Percentiles rank a stretch among this genome's conserved stretches.
Conservation (phyloP, 2,797 vertebrate genomes). For the Enteromius argenteus region DNA sequence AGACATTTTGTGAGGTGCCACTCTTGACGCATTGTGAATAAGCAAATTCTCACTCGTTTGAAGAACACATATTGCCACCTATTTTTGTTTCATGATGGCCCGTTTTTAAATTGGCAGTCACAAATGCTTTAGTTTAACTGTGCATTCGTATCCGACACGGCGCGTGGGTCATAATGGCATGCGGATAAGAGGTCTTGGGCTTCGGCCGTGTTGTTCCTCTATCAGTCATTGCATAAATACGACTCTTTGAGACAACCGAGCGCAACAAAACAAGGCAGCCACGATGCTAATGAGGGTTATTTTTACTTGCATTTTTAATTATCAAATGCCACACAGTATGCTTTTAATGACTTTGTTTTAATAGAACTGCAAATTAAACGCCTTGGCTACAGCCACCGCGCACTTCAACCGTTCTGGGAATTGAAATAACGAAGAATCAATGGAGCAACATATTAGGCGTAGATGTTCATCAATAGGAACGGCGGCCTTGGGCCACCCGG, state of each 20-base stretch:
- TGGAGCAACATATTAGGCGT: slow-evolving; percentile 80
- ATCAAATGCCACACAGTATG: slow-evolving; percentile 72
- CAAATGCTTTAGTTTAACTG: not conserved
- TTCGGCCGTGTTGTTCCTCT: slow-evolving; percentile 48
- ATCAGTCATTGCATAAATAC: slow-evolving; percentile 56
- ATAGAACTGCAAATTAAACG: slow-evolving; percentile 77
- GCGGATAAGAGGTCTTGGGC: slow-evolving; percentile 56
- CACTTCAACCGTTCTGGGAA: slow-evolving; percentile 69
- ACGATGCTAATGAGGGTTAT: slow-evolving; percentile 74
- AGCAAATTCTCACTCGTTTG: not conserved
- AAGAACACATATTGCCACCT: slow-evolving; percentile 24
- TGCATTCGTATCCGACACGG: not conserved
- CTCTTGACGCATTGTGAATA: not conserved
- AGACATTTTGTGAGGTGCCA: not conserved
- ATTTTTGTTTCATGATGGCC: not conserved
- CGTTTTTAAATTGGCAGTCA: not conserved
- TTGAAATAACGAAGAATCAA: slow-evolving; percentile 80
- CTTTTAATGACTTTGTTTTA: slow-evolving; percentile 79
- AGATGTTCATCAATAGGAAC: slow-evolving; percentile 73
- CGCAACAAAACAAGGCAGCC: slow-evolving; percentile 67
- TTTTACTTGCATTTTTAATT: slow-evolving; percentile 75
- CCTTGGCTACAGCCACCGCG: slow-evolving; percentile 63
- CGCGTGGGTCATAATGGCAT: not conserved
- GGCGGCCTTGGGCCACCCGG: not conserved
- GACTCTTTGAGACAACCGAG: slow-evolving; percentile 67